A percentile compares a stretch with the other conserved stretches of the same genome.
phyloP scores from a whole-genome alignment of 1,140 invertebrate species.

The Formica exsecta region DNA sequence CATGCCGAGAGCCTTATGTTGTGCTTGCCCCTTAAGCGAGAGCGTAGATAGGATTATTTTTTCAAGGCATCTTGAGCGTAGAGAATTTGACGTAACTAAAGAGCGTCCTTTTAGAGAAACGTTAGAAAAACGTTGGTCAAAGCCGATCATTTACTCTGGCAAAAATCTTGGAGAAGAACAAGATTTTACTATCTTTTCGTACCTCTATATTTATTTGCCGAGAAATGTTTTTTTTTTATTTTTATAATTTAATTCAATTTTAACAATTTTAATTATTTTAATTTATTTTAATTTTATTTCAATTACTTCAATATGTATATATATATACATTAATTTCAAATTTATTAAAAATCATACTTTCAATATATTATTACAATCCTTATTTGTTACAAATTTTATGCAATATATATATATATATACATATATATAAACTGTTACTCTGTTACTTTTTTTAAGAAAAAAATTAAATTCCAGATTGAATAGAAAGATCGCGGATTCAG shows the following conservation, averaged over 20 bases:
- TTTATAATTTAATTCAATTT: no score
- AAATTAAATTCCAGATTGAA: not conserved
- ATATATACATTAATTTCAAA: no score
- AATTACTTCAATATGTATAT: no score
- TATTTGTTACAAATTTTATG: no score
- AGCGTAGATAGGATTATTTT: constrained; percentile 46
- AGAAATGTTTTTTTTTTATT: not conserved
- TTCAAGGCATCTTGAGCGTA: not conserved
- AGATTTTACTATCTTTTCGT: not conserved
- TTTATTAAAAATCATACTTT: no score
- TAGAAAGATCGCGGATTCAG: not conserved
- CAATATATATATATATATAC: no score
- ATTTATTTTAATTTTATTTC: no score
- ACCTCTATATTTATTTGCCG: not conserved
- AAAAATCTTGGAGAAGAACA: not conserved
- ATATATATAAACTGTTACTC: not conserved
- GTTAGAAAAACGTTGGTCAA: not conserved
- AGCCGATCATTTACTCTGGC: not conserved
- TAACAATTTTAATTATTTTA: no score
- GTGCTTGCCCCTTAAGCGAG: constrained; percentile 1
- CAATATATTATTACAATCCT: no score
- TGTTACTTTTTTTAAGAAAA: not conserved
- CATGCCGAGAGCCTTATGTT: constrained; percentile 8
- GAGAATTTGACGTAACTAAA: constrained; percentile 8
- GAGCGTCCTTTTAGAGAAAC: not conserved